Base-by-base conservation (phyloP, 2,797 vertebrate species). In the Salarias fasciatus region DNA sequence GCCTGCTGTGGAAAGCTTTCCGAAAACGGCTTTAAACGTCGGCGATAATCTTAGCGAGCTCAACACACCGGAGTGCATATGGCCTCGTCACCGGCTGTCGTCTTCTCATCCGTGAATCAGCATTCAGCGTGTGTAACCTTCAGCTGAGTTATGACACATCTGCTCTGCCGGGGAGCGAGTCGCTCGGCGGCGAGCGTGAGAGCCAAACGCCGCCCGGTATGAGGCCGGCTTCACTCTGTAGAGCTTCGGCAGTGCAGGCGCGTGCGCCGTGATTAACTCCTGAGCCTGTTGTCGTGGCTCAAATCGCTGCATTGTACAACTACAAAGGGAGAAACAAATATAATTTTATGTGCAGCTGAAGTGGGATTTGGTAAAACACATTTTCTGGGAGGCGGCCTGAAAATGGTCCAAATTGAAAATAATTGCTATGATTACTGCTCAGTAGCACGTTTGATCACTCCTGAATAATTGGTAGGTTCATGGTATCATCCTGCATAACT, bases 71-170 rank as follows among this genome's bases (percentile, higher is more conserved):
- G 10, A 43, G 18, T 58, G 38, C 38, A 58, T 50, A 15, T 13
- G 44, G 51, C 51, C 50, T 41, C 38, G 12, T 53, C 42, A 13
- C 47, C 61, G 43, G 49, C 49, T 57, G 46, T 60, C 33, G 33
- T 15, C 60, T 48, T 60, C 28, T 62, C 63, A 47, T 56, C 53
- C 41, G 3, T 76, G 62, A 52, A 49, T 80, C 52, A 31, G 66
- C 30, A 11, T 68, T 63, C 47, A 72, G 53, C 28, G n/a, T 31
- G 50, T 64, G 33, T 64, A 47, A 58, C 48, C 57, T 69, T 44
- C 65, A 37, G 29, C 48, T 53, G 72, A 35, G 36, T 69, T 71
- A 46, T 53, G 53, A 59, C 63, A 67, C 71, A 61, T 68, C 56
- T 73, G 65, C 24, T 69, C 38, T 29, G 30, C 52, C 58, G 45